Base-by-base conservation (phyloP, 2,888 invertebrate genomes). In the Lissocephala sabroskyi region DNA sequence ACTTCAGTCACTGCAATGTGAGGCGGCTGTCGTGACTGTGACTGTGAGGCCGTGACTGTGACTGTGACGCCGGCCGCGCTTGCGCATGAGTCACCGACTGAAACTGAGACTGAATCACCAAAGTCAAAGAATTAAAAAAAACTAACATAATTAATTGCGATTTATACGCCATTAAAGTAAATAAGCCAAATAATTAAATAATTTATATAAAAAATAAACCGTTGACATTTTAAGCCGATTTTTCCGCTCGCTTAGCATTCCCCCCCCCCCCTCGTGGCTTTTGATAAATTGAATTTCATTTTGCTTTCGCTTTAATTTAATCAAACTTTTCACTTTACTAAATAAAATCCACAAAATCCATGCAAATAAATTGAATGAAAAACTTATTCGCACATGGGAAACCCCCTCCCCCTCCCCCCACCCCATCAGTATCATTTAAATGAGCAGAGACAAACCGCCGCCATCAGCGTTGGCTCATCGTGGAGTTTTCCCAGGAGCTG, bases 1-100 rank as follows among this genome's bases (percentile, higher is more conserved):
- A 59, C 43, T 63, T 77, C 10, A 77, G 70, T 35, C 81, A 81
- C 18, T 81, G 81, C 51, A 81, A 81, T 62, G 67, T 81, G n/a
- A 63, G 52, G 44, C 56, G 55, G 17, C 51, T 57, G 1, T 71
- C 47, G 36, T 4, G 14, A 33, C 6, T 23, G 23, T 3, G 7
- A 7, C 23, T 23, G 23, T 3, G 23, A 23, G 23, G 23, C 23
- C 3, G 23, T 7, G n/a, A n/a, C n/a, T 23, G 3, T 23, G 23
- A 3, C 4, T 23, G 3, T 3, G 23, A 3, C 23, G 23, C 3
- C 3, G 4, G 23, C 3, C 23, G 23, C 11, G 17, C 14, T 26
- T 19, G 26, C 29, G 10, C 19, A 41, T 37, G 37, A 37, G 18
- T 37, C 37, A 43, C 13, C 17, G 11, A 42, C 37, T 28, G 10